Evolutionary conservation across 2,113 vertebrate genomes (phyloP).

Genomic region (Petroica traversi): DNA sequence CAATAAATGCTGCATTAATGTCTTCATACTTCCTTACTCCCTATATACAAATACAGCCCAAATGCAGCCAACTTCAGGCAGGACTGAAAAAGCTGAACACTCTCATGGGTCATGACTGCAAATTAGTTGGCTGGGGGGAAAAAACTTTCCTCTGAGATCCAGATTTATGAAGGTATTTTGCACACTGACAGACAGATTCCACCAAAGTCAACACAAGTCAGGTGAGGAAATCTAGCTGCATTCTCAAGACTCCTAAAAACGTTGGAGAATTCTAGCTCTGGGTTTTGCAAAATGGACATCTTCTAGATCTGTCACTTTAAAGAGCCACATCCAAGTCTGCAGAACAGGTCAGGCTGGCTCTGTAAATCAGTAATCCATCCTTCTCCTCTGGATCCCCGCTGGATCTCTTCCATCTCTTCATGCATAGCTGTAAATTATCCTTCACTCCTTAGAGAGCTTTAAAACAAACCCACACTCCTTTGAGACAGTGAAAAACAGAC

Average conservation of each 20-base stretch:
- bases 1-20: background rate
- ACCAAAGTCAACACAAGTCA: background rate
- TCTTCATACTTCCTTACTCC: background rate
- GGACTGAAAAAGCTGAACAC: background rate
- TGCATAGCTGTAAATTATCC: background rate
- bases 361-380: slow-evolving; percentile 53
- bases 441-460: background rate
- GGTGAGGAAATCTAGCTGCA: background rate
- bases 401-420: slow-evolving; percentile 21
- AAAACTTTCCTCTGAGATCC: background rate
- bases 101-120: background rate
- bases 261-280: background rate
- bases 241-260: background rate
- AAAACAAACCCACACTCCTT: background rate
- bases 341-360: slow-evolving; percentile 33
- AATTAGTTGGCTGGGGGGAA: background rate
- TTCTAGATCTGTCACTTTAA: background rate
- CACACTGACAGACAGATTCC: background rate
- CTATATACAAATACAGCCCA: background rate
- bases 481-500: background rate
- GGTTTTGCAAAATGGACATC: background rate
- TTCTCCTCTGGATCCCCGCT: background rate
- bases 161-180: background rate
- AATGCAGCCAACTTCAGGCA: background rate
- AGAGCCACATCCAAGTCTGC: background rate